Percentiles rank a stretch among this genome's conserved stretches.
Conservation (phyloP, 2,797 vertebrate genomes). For the Sternotherus odoratus region DNA sequence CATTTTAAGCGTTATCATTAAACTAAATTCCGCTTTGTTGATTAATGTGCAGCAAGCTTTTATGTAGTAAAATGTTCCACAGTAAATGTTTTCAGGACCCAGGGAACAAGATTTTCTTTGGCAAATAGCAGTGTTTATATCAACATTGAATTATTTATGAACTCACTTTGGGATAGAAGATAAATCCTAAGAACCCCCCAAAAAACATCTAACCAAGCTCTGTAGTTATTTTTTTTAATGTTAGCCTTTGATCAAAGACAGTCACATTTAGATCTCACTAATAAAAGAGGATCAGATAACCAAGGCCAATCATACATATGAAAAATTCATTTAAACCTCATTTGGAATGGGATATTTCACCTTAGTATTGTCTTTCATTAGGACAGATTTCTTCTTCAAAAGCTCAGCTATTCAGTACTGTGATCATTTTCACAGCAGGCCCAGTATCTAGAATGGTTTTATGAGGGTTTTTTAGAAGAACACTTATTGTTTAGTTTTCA, state of each 20-base stretch:
- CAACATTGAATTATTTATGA: slow-evolving; percentile 78
- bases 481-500: background rate
- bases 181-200: slow-evolving; percentile 70
- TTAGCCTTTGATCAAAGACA: slow-evolving; percentile 60
- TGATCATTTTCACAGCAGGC: background rate
- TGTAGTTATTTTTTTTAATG: slow-evolving; percentile 56
- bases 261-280: slow-evolving; percentile 58
- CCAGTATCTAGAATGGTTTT: background rate
- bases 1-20: slow-evolving; percentile 53
- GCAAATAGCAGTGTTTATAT: slow-evolving; percentile 59
- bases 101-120: slow-evolving; percentile 49
- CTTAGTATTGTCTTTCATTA: slow-evolving; percentile 14
- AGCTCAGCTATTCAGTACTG: background rate
- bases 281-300: slow-evolving; percentile 66
- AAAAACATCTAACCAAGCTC: slow-evolving; percentile 49
- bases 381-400: background rate
- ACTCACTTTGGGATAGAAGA: slow-evolving; percentile 64
- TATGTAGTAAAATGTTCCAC: slow-evolving; percentile 52
- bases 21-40: slow-evolving; percentile 52
- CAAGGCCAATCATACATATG: slow-evolving; percentile 42
- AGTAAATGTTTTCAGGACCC: slow-evolving; percentile 46
- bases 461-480: background rate
- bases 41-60: slow-evolving; percentile 61
- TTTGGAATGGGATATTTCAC: slow-evolving; percentile 29
- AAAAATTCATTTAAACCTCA: slow-evolving; percentile 62